Evolutionary conservation across 2,113 vertebrate species (phyloP), one percentile per base, ranked within the genome.

Genomic region (Phoenicopterus ruber): DNA sequence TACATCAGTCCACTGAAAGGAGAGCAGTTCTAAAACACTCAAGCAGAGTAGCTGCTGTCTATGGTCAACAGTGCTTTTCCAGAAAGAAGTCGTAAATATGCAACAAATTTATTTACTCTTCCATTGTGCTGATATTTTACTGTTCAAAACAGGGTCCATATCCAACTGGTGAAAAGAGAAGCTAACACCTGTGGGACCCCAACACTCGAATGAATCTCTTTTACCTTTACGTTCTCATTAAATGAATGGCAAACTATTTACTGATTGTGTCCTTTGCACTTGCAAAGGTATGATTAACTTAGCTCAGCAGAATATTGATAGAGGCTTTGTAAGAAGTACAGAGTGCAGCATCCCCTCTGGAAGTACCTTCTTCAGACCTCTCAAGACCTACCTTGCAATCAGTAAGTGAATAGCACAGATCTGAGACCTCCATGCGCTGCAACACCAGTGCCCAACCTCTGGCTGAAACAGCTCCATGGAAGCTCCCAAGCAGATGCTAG

Each of bases 21-120:
- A 77, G 24, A 63, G 42, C 17, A 42, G 79, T 16, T 80, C 67
- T 59, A 31, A 90, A 80, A 57, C 62, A 82, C 54, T 88, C 69
- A 67, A 49, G 31, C 29, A 55, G 26, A 85, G 36, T 13, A 55
- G 67, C 31, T 77, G 78, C 66, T 58, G 26, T 62, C 63, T 47
- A 13, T 5, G 50, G 50, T 8, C 42, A 71, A 76, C 0, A 73
- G 17, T 71, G 77, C 13, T 94, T 74, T 92, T 86, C 77, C 88
- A 92, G 90, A 84, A 93, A 94, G 83, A 74, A 85, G 46, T 66
- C 55, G 88, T 87, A 70, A 90, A 89, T 82, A 67, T n/a, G 47
- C 52, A 92, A 65, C 61, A 52, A 32, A 90, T 67, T n/a, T 44
- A 73, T 90, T 79, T 70, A 70, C 32, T 77, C 67, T 83, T 93